Evolutionary conservation across 2,797 vertebrate species (phyloP).

Genomic region (Phaenicophaeus curvirostris): DNA sequence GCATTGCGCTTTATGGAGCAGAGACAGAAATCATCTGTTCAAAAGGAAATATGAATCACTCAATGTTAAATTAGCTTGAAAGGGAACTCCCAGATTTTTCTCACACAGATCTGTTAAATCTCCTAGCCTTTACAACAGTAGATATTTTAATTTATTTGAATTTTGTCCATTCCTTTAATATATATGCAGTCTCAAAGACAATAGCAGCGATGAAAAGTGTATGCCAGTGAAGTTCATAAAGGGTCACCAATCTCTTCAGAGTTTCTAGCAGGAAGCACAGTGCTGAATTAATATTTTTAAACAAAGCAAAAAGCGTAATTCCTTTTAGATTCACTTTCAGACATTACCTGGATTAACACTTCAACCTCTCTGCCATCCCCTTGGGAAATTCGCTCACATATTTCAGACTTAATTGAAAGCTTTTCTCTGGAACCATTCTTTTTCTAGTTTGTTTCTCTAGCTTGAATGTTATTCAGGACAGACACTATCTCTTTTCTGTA

Average conservation of each 20-base stretch:
- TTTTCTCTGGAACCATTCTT: background rate
- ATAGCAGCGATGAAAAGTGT: background rate
- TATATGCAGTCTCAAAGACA: background rate
- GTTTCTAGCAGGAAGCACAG: background rate
- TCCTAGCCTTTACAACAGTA: background rate
- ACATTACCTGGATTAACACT: background rate
- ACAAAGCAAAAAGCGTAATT: background rate
- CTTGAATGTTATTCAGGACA: background rate
- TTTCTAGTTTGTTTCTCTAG: background rate
- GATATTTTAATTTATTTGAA: background rate
- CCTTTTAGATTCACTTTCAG: background rate
- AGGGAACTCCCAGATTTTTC: background rate
- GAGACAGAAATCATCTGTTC: background rate
- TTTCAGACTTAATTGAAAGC: background rate
- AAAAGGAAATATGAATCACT: background rate
- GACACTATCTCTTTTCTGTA: background rate
- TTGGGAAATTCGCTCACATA: background rate
- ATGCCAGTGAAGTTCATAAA: background rate
- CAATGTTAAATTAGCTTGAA: background rate
- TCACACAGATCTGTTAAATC: background rate
- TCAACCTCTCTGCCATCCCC: background rate
- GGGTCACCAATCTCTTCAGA: background rate
- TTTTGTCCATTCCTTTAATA: background rate
- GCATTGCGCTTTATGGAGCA: background rate
- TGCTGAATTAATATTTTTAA: background rate